phyloP scores from a whole-genome alignment of 2,797 vertebrate genomes.

The Spheniscus humboldti region DNA sequence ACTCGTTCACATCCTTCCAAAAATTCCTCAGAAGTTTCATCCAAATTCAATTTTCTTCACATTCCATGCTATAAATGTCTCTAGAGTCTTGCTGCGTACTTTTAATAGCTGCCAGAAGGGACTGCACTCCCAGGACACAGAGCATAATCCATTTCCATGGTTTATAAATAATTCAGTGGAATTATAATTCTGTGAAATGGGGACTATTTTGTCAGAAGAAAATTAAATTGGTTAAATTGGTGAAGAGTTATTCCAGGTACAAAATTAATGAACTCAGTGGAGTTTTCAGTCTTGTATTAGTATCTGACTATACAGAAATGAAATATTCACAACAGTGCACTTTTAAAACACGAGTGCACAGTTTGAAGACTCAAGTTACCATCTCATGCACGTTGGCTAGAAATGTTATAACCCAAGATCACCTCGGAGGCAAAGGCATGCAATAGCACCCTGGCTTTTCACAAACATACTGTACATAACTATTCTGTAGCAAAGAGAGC shows the following conservation, averaged over 20 bases:
- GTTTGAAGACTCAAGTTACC: not conserved
- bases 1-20: not conserved
- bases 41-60: slow-evolving; percentile 48
- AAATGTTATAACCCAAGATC: not conserved
- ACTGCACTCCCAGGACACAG: not conserved
- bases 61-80: not conserved
- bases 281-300: not conserved
- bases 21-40: slow-evolving; percentile 24
- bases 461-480: not conserved
- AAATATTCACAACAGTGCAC: not conserved
- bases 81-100: not conserved
- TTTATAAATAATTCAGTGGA: not conserved
- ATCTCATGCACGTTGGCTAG: not conserved
- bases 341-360: not conserved
- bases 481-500: not conserved
- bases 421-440: not conserved
- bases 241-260: not conserved
- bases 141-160: not conserved
- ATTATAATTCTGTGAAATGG: not conserved
- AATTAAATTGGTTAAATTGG: not conserved
- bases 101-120: slow-evolving; percentile 17
- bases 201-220: not conserved
- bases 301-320: not conserved
- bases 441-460: not conserved
- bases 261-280: not conserved